A percentile compares a stretch with the other conserved stretches of the same genome.
Evolutionary conservation across 2,797 vertebrate genomes (phyloP).

Genomic region (Phataginus tricuspis): DNA sequence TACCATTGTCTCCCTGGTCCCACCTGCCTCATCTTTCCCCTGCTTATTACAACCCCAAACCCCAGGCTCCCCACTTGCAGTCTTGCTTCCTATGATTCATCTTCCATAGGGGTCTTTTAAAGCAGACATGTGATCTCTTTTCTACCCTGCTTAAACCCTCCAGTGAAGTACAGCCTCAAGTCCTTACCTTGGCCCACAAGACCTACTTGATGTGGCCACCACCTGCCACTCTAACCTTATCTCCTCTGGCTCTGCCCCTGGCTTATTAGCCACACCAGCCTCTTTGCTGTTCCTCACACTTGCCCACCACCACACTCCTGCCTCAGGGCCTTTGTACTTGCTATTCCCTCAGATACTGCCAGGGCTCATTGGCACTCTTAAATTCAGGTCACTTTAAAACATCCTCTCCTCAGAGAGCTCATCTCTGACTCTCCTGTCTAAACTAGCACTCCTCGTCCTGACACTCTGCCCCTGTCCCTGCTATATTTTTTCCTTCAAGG

Average conservation of each 20-base stretch:
- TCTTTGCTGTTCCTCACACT: no score
- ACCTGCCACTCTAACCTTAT: not conserved
- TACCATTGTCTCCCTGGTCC: not conserved
- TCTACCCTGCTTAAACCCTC: not conserved
- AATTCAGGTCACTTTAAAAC: not conserved
- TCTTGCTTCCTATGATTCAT: no score
- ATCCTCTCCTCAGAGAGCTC: not conserved
- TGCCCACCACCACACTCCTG: not conserved
- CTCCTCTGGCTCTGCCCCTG: not conserved
- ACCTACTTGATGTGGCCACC: not conserved
- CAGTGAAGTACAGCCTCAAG: not conserved
- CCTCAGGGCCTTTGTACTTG: slow-evolving; percentile 17
- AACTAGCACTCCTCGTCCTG: not conserved
- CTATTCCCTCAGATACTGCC: not conserved
- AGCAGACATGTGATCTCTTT: not conserved
- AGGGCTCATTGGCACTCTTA: not conserved
- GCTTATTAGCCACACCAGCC: not conserved
- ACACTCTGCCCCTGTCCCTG: not conserved
- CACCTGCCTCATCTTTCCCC: not conserved
- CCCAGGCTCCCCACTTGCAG: not conserved
- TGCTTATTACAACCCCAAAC: not conserved
- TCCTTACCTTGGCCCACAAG: not conserved
- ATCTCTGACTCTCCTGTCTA: not conserved
- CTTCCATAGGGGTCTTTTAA: not conserved
- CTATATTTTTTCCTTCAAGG: not conserved